Evolutionary conservation across 2,888 invertebrate genomes (phyloP).

Genomic region (Luffia ferchaultella): DNA sequence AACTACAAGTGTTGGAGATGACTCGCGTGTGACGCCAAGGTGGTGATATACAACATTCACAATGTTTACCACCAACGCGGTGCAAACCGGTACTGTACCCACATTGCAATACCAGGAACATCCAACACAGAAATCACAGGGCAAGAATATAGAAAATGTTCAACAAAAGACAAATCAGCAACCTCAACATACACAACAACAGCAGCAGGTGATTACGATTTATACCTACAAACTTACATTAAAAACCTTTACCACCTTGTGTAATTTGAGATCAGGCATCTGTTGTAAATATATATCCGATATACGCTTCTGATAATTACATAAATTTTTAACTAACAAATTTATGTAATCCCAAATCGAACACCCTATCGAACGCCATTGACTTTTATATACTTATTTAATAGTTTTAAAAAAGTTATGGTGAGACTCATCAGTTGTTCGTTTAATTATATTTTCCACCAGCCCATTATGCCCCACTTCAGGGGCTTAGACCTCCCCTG

Average conservation of each 20-base stretch:
- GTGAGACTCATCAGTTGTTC: too few relatives aligned
- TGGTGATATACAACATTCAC: constrained; percentile 16
- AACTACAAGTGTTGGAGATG: background rate
- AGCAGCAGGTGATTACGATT: constrained; percentile 18
- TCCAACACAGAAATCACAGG: constrained; percentile 65
- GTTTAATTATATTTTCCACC: too few relatives aligned
- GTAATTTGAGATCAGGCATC: too few relatives aligned
- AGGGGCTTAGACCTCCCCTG: too few relatives aligned
- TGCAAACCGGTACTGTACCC: constrained; percentile 68
- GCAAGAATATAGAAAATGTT: constrained; percentile 68
- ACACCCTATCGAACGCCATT: too few relatives aligned
- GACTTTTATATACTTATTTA: too few relatives aligned
- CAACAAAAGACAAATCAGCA: constrained; percentile 68
- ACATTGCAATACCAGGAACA: constrained; percentile 75
- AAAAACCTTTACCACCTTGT: too few relatives aligned
- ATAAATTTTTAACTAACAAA: too few relatives aligned
- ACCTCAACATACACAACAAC: constrained; percentile 34
- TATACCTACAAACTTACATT: too few relatives aligned
- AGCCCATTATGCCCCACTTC: too few relatives aligned
- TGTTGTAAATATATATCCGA: background rate
- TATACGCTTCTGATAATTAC: background rate
- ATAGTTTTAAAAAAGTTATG: too few relatives aligned
- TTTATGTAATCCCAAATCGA: too few relatives aligned
- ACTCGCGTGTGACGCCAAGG: background rate
- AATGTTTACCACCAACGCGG: constrained; percentile 70